Evolutionary conservation across 2,888 invertebrate species (phyloP).

Genomic region (Fabriciana adippe): DNA sequence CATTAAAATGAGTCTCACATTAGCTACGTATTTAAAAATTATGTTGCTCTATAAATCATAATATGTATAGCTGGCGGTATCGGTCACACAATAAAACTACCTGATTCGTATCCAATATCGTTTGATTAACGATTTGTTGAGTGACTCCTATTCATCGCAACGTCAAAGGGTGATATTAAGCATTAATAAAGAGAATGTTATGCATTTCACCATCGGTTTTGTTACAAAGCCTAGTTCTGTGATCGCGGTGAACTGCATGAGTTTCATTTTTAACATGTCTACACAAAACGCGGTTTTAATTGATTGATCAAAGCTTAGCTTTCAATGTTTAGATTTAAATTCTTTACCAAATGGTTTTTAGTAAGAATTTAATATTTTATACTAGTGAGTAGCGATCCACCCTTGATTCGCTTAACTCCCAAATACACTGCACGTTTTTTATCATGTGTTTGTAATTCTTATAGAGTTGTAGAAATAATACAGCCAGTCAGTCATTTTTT

Average conservation of each 20-base stretch:
- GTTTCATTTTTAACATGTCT: slow-evolving; percentile 39
- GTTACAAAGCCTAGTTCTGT: slow-evolving; percentile 43
- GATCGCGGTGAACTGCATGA: slow-evolving; percentile 38
- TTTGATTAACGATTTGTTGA: slow-evolving; percentile 81
- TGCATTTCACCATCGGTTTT: slow-evolving; percentile 42
- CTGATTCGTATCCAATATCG: slow-evolving; percentile 75
- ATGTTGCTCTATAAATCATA: slow-evolving; percentile 70
- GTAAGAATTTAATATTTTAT: too few species aligned
- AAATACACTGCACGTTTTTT: too few species aligned
- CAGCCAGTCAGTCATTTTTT: too few species aligned
- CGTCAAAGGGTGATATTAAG: slow-evolving; percentile 78
- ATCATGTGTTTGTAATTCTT: too few species aligned
- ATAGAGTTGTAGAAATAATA: too few species aligned
- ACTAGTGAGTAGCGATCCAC: too few species aligned
- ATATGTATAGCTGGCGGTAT: slow-evolving; percentile 65
- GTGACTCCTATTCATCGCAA: slow-evolving; percentile 76
- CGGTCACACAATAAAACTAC: slow-evolving; percentile 75
- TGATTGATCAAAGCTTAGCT: slow-evolving; percentile 42
- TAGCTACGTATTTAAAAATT: slow-evolving; percentile 67
- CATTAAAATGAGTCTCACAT: slow-evolving; percentile 55
- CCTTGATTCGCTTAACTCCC: too few species aligned
- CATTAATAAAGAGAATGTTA: slow-evolving; percentile 76
- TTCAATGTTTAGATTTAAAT: slow-evolving; percentile 11
- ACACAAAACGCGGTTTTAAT: slow-evolving; percentile 39
- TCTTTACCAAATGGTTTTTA: not conserved